Evolutionary conservation across 2,797 vertebrate species (phyloP).

Genomic region (Borostomias antarcticus): DNA sequence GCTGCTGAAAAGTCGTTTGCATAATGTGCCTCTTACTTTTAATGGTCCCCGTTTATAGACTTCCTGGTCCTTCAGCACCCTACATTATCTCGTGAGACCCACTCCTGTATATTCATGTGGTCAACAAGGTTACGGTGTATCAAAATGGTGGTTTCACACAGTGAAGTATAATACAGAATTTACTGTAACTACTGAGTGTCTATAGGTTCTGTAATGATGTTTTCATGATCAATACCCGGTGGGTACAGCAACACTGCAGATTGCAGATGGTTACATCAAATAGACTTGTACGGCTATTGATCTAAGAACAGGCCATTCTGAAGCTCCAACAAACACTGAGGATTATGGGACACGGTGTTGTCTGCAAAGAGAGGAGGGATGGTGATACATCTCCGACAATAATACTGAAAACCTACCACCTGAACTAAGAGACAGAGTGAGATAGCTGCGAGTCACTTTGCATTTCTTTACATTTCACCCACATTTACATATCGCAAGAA

Average conservation of each 20-base stretch:
- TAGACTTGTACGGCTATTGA: conserved; percentile 18
- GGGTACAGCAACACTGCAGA: conserved; percentile 11
- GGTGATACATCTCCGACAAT: not conserved
- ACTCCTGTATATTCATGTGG: not conserved
- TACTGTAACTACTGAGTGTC: not conserved
- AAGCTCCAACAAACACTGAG: conserved; percentile 9
- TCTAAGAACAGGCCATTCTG: not conserved
- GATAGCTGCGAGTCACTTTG: conserved; percentile 13
- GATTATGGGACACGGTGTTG: not conserved
- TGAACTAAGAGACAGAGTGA: conserved; percentile 8
- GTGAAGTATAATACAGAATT: not conserved
- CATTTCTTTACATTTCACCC: conserved; percentile 17
- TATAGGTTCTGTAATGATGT: conserved; percentile 8
- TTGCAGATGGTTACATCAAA: conserved; percentile 25
- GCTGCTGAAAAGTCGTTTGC: conserved; percentile 1
- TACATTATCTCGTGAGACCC: not conserved
- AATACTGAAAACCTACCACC: not conserved
- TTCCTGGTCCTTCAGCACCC: not conserved
- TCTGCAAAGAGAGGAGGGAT: not conserved
- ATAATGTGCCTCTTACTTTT: conserved; percentile 10
- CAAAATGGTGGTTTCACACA: not conserved
- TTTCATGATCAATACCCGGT: conserved; percentile 16
- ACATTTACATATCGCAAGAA: conserved; percentile 38
- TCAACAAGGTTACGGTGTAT: not conserved
- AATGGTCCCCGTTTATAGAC: not conserved